phyloP scores from a whole-genome alignment of 2,888 invertebrate genomes.

The Nycteola revayana region DNA sequence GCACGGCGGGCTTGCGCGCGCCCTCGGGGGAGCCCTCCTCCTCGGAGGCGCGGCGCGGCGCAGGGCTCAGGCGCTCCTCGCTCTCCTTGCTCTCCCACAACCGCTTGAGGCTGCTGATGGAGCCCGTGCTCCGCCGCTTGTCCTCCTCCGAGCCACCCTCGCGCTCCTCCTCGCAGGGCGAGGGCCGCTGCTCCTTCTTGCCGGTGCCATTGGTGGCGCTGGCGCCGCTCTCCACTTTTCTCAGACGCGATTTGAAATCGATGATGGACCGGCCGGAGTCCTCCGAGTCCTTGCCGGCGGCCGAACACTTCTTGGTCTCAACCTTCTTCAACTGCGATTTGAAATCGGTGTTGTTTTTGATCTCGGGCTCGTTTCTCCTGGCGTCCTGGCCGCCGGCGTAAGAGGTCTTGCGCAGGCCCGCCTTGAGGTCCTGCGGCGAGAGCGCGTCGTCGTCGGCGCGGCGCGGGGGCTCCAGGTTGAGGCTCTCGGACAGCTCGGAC shows the following conservation, averaged over 20 bases:
- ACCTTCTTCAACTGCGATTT: conserved; percentile 88
- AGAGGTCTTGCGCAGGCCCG: conserved; percentile 70
- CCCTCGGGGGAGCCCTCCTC: conserved; percentile 34
- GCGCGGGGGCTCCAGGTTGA: conserved; percentile 84
- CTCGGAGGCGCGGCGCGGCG: conserved; percentile 68
- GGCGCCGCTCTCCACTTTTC: conserved; percentile 86
- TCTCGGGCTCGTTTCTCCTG: conserved; percentile 43
- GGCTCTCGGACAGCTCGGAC: conserved; percentile 91
- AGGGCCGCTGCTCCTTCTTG: conserved; percentile 50
- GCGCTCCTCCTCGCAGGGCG: conserved; percentile 56
- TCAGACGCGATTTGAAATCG: conserved; percentile 91
- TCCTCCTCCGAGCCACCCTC: conserved; percentile 80
- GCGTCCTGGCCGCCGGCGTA: conserved; percentile 44
- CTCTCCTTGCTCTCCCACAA: conserved; percentile 93
- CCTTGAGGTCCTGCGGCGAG: conserved; percentile 74
- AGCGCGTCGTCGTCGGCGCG: conserved; percentile 35
- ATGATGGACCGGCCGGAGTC: conserved; percentile 84
- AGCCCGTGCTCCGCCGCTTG: conserved; percentile 94
- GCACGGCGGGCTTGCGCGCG: conserved; percentile 83
- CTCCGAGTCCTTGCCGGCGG: conserved; percentile 76
- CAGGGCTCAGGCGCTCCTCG: conserved; percentile 84
- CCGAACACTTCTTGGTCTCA: conserved; percentile 83
- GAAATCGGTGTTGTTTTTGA: conserved; percentile 73
- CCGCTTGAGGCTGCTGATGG: conserved; percentile 95
- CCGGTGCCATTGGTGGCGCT: conserved; percentile 57